phyloP scores from a whole-genome alignment of 2,888 invertebrate genomes.

The Trichacis sp. region DNA sequence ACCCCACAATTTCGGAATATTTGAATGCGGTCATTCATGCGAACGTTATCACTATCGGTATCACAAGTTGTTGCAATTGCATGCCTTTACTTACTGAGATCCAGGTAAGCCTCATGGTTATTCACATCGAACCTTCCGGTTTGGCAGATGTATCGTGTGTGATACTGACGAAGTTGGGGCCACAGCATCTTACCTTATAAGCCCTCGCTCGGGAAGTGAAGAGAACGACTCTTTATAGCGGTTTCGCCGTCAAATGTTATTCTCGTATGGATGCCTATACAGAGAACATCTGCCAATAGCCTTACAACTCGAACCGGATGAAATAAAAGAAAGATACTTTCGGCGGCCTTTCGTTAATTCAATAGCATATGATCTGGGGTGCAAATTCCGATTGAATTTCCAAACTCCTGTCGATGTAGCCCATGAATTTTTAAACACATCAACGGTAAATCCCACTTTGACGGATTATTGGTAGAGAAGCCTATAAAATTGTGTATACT shows the following conservation, averaged over 20 bases:
- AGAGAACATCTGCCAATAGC: slow-evolving; percentile 57
- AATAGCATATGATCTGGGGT: no score
- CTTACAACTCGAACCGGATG: slow-evolving; percentile 30
- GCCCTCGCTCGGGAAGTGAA: slow-evolving; percentile 63
- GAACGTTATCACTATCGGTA: background rate
- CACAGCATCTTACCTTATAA: slow-evolving; percentile 69
- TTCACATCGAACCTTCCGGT: slow-evolving; percentile 55
- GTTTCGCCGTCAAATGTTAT: slow-evolving; percentile 57
- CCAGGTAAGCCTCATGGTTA: slow-evolving; percentile 55
- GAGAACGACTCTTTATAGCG: slow-evolving; percentile 53
- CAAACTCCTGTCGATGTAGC: no score
- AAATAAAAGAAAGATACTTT: background rate
- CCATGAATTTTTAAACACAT: no score
- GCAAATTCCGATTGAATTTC: no score
- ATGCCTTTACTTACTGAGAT: slow-evolving; percentile 55
- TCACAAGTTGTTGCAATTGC: slow-evolving; percentile 9
- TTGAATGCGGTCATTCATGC: background rate
- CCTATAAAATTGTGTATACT: no score
- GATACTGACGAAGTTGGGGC: slow-evolving; percentile 64
- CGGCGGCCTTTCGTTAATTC: no score
- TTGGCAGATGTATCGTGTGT: slow-evolving; percentile 61
- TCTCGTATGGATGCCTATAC: slow-evolving; percentile 48
- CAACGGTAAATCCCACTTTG: no score
- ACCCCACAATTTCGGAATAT: no score
- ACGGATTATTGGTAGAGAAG: no score